These are phyloP conservation scores for Macrostomum lignano DNA, from an alignment of 1,140 invertebrate genomes.

Conservation along the genomic window DNA sequence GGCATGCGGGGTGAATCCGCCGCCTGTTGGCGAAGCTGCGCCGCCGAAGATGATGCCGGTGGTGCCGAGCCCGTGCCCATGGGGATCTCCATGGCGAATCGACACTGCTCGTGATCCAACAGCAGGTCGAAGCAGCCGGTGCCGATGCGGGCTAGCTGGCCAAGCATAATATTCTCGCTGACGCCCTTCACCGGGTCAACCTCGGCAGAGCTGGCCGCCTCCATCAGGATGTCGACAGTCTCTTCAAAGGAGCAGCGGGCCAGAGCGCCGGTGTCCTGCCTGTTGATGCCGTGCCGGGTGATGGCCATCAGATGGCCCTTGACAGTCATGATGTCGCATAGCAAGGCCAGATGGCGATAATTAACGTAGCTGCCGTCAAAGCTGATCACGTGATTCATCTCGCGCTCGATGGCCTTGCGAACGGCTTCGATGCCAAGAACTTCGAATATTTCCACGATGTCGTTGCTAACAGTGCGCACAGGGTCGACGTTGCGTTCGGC, in stretches of 20 bases:
- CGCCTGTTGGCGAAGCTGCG: conserved; percentile 40
- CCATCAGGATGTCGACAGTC: conserved; percentile 65
- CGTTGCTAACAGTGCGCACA: conserved; percentile 80
- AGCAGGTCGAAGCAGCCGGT: conserved; percentile 89
- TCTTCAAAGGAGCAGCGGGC: conserved; percentile 50
- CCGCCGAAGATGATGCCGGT: too few relatives aligned
- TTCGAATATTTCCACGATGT: conserved; percentile 91
- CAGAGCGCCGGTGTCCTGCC: conserved; percentile 92
- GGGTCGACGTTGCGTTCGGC: conserved; percentile 88
- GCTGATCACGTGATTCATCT: conserved; percentile 95
- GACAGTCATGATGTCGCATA: conserved; percentile 98
- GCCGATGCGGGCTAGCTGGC: conserved; percentile 81
- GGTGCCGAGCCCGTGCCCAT: too few relatives aligned
- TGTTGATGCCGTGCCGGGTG: conserved; percentile 96
- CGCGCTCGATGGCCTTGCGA: conserved; percentile 89
- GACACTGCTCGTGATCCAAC: conserved; percentile 80
- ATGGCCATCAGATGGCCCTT: conserved; percentile 99
- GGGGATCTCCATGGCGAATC: conserved; percentile 1
- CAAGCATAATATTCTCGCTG: conserved; percentile 95
- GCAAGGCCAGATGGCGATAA: conserved; percentile 84
- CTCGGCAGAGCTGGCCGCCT: conserved; percentile 86
- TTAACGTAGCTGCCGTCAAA: conserved; percentile 99
- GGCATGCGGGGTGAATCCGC: not conserved
- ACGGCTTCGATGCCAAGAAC: conserved; percentile 95
- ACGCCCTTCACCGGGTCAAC: conserved; percentile 91